Evolutionary conservation across 2,888 invertebrate genomes (phyloP).

Genomic region (Diarsia brunnea): DNA sequence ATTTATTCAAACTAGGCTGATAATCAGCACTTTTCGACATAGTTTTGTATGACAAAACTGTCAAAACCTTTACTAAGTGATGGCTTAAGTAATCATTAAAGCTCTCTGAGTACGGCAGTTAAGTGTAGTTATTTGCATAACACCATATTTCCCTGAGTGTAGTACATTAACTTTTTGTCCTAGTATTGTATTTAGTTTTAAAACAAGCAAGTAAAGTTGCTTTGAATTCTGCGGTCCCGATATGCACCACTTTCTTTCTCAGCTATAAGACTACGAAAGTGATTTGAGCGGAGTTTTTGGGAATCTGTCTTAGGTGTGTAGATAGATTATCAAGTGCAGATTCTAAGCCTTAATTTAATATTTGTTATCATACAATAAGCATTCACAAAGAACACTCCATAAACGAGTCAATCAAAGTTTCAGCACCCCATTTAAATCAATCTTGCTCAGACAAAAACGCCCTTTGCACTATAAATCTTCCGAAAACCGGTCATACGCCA

Average conservation of each 20-base stretch:
- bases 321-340: no score
- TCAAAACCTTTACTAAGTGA: no score
- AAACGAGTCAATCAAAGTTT: neutral
- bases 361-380: neutral
- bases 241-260: no score
- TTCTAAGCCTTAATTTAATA: neutral
- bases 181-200: neutral
- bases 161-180: neutral
- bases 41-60: no score
- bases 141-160: neutral
- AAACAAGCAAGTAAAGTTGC: neutral
- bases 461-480: neutral
- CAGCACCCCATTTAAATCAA: neutral
- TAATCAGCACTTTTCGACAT: no score
- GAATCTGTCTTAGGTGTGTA: no score
- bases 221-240: neutral
- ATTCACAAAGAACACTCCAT: neutral
- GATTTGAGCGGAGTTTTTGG: no score
- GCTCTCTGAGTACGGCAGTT: no score
- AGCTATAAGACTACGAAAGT: no score
- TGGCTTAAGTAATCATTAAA: no score
- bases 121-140: neutral
- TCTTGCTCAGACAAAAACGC: neutral
- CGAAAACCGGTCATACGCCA: neutral
- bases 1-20: no score